phyloP scores from a whole-genome alignment of 2,888 invertebrate genomes.

The Drosophila aldrichi region DNA sequence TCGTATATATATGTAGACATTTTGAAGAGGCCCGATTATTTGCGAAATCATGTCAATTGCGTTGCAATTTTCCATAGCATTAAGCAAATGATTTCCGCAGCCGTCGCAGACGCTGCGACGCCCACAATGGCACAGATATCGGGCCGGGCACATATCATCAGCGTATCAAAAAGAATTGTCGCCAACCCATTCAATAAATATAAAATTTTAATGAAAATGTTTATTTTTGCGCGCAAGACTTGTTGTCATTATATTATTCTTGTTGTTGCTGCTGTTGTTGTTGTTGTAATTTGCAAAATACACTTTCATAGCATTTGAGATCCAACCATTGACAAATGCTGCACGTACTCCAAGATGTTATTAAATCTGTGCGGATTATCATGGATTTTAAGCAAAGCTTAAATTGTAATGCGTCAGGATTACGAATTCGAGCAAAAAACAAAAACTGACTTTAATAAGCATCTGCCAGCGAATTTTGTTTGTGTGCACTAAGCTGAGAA shows the following conservation, averaged over 20 bases:
- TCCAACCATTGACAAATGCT: constrained; percentile 24
- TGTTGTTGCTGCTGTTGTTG: not conserved
- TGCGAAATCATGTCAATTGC: constrained; percentile 74
- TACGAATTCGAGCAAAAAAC: not conserved
- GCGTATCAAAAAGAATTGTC: constrained; percentile 72
- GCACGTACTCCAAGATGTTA: not conserved
- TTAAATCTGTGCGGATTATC: constrained; percentile 27
- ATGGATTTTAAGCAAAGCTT: constrained; percentile 29
- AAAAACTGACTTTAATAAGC: constrained; percentile 9
- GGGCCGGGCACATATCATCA: constrained; percentile 56
- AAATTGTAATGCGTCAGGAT: constrained; percentile 20
- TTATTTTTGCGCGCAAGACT: constrained; percentile 64
- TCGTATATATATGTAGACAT: constrained; percentile 27
- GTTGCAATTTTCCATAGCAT: constrained; percentile 41
- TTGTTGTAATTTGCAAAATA: constrained; percentile 27
- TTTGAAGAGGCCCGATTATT: constrained; percentile 33
- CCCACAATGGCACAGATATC: constrained; percentile 54
- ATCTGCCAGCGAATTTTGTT: not conserved
- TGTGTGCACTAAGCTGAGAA: not conserved
- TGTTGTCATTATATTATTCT: constrained; percentile 43
- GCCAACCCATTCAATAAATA: constrained; percentile 74
- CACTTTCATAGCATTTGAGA: constrained; percentile 37
- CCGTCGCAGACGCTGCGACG: constrained; percentile 42
- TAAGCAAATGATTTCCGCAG: constrained; percentile 63
- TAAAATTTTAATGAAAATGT: constrained; percentile 73